Percentiles rank a stretch among this genome's conserved stretches.
These are phyloP conservation scores for Imbricaverruca yamaguchii DNA, from an alignment of 2,888 invertebrate species.

Conservation along the genomic window DNA sequence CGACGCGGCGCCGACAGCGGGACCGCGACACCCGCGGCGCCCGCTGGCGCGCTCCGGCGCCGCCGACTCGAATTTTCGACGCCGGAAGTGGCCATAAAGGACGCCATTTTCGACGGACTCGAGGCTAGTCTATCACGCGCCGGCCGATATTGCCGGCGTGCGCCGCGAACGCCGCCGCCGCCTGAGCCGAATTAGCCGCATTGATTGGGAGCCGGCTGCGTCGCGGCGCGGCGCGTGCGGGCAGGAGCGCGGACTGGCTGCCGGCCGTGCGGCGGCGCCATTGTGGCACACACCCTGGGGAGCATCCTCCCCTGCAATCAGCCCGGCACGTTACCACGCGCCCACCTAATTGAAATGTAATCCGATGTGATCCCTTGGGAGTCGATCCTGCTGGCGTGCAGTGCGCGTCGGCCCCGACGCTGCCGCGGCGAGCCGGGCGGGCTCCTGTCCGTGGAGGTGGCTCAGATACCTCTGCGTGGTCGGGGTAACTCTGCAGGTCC, in stretches of 20 bases:
- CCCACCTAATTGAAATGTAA: too few species aligned
- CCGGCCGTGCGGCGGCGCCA: neutral
- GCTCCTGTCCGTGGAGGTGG: too few species aligned
- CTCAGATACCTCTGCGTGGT: too few species aligned
- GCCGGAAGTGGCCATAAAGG: neutral
- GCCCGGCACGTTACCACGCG: too few species aligned
- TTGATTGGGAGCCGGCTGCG: neutral
- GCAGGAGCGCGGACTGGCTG: neutral
- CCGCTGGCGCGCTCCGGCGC: neutral
- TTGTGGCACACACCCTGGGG: neutral
- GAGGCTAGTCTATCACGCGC: neutral
- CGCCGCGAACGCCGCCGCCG: neutral
- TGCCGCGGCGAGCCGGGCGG: too few species aligned
- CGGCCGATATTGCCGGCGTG: neutral
- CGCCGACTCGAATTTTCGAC: neutral
- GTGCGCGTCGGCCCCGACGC: too few species aligned
- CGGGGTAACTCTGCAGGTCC: too few species aligned
- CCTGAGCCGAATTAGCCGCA: neutral
- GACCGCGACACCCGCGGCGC: too few species aligned
- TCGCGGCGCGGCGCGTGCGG: neutral
- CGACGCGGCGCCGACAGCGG: neutral
- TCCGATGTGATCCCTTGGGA: too few species aligned
- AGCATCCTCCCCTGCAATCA: too few species aligned
- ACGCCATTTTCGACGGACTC: neutral
- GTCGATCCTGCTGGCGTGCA: too few species aligned